Evolutionary conservation across 2,888 invertebrate genomes (phyloP), one percentile per base, ranked within the genome.

Genomic region (Sepioteuthis lessoniana): DNA sequence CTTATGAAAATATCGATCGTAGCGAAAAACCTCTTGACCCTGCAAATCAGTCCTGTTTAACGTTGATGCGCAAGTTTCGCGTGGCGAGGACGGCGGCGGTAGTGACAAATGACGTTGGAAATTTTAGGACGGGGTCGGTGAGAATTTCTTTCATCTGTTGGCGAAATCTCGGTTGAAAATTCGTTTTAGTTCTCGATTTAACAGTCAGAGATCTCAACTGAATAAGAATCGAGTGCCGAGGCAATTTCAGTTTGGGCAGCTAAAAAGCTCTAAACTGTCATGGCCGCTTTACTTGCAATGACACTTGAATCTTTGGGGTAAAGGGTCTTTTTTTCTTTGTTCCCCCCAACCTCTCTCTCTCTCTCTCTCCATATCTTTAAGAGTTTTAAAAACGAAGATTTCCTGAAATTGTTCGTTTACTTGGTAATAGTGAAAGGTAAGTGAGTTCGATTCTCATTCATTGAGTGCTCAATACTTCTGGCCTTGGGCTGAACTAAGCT

Each of bases 211-310:
- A 55, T 55, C 25, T 76, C 25, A n/a, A n/a, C 4, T 76, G 76
- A 60, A 60, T 31, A 28, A 31, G 21, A 60, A 31, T 60, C 31
- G 60, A n/a, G 16, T n/a, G n/a, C n/a, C 16, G 19, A 35, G 76
- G 35, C 76, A 76, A 76, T 76, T 35, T 76, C 76, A 4, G n/a
- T 35, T 76, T 35, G n/a, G n/a, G 76, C 13, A 3, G 76, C n/a
- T 76, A 76, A 76, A 76, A 76, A 76, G n/a, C n/a, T n/a, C n/a
- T 76, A 76, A 76, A 76, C 76, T 76, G 76, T 35, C 76, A 76
- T 76, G n/a, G n/a, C 76, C n/a, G 76, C 25, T 76, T 76, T 76
- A 35, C 76, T n/a, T 35, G 4, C 55, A 25, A 35, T n/a, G 35
- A 76, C 8, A 16, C 76, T 76, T 76, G n/a, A n/a, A n/a, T 35